phyloP scores from a whole-genome alignment of 2,113 vertebrate species.

The Dromaius novaehollandiae region DNA sequence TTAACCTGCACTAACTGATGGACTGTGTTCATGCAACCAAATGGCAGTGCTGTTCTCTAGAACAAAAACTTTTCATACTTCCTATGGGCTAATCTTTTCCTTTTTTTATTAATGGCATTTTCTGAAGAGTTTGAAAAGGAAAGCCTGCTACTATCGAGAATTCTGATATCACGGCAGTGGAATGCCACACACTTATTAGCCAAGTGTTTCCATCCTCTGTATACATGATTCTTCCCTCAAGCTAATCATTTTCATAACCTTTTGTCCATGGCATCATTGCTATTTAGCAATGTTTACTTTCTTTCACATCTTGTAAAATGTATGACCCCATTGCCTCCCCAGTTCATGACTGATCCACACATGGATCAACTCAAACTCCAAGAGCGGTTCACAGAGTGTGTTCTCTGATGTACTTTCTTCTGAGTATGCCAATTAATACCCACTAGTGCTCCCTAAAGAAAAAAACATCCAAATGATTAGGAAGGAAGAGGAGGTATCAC shows the following conservation, averaged over 20 bases:
- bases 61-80: background rate
- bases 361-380: background rate
- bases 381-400: background rate
- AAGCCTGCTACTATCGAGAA: slow-evolving; percentile 2
- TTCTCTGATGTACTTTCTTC: background rate
- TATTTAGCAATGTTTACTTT: slow-evolving; percentile 52
- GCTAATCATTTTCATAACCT: slow-evolving; percentile 56
- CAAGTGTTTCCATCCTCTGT: slow-evolving; percentile 52
- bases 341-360: background rate
- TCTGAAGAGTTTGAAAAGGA: slow-evolving; percentile 16
- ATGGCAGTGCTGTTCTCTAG: background rate
- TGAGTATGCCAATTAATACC: slow-evolving; percentile 2
- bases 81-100: background rate
- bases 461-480: background rate
- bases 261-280: slow-evolving; percentile 36
- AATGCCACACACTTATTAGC: slow-evolving; percentile 53
- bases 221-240: slow-evolving; percentile 46
- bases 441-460: background rate
- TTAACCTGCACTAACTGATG: background rate
- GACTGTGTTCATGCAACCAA: background rate
- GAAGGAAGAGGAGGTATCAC: slow-evolving; percentile 3
- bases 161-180: slow-evolving; percentile 61
- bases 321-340: background rate
- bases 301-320: slow-evolving; percentile 53
- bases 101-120: background rate